These are phyloP conservation scores for Ochotona princeps DNA, from an alignment of 2,113 vertebrate species.

Conservation along the genomic window DNA sequence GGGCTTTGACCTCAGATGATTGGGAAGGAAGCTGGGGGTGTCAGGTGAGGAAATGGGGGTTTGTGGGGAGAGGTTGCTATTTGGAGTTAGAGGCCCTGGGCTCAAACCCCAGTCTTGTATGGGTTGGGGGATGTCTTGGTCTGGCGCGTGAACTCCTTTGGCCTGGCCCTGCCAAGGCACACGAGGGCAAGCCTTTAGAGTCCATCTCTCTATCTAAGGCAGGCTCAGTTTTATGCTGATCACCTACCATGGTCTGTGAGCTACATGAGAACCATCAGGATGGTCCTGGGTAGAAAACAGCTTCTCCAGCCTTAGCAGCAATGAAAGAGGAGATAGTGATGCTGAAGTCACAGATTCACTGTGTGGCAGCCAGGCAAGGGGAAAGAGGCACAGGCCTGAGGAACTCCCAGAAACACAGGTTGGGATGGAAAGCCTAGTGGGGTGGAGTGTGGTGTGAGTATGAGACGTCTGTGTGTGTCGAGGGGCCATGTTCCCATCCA, in stretches of 20 bases:
- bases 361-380: not conserved
- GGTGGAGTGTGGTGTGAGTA: fast-evolving
- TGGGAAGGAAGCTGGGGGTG: too few species aligned
- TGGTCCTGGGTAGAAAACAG: too few species aligned
- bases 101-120: too few species aligned
- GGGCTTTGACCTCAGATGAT: too few species aligned
- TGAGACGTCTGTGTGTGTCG: not conserved
- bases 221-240: too few species aligned
- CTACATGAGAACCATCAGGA: too few species aligned
- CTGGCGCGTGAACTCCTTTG: too few species aligned
- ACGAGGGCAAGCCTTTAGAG: too few species aligned
- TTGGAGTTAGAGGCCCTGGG: not conserved
- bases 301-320: not conserved
- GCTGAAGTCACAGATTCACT: not conserved
- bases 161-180: too few species aligned
- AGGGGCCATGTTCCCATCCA: not conserved
- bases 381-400: not conserved
- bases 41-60: not conserved
- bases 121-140: too few species aligned
- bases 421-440: not conserved
- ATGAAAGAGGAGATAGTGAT: not conserved
- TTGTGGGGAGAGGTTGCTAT: not conserved
- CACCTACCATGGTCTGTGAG: too few species aligned
- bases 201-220: too few species aligned
- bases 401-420: not conserved